Evolutionary conservation across 2,113 vertebrate genomes (phyloP).

Genomic region (Aepyceros melampus): DNA sequence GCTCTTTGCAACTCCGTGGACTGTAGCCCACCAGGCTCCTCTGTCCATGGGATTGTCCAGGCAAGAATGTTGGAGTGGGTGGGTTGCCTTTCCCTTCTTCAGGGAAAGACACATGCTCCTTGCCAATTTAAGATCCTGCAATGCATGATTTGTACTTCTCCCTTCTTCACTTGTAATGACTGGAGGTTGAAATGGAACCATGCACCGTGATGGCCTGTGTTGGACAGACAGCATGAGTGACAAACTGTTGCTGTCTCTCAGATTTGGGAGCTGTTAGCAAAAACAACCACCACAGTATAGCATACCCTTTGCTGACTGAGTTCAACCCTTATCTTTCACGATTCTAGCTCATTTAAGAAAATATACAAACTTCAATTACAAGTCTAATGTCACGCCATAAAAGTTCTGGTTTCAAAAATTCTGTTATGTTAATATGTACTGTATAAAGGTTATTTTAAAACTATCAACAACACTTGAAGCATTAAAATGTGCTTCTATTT

Average conservation of each 20-base stretch:
- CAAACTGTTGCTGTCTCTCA: background rate
- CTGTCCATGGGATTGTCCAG: background rate
- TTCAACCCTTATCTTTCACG: background rate
- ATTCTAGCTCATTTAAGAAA: slow-evolving; percentile 39
- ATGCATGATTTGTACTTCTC: fast-evolving
- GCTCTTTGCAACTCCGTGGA: background rate
- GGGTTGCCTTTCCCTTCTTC: background rate
- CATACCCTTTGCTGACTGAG: background rate
- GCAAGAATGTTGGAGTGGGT: background rate
- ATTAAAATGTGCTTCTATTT: slow-evolving; percentile 62
- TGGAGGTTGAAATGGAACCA: background rate
- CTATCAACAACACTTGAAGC: slow-evolving; percentile 42
- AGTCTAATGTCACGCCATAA: slow-evolving; percentile 9
- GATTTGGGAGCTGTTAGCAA: background rate
- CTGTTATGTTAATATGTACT: slow-evolving; percentile 15
- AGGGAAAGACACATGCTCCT: background rate
- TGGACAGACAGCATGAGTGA: background rate
- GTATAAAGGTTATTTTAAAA: slow-evolving; percentile 53
- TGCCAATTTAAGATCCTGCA: background rate
- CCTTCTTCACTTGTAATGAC: background rate
- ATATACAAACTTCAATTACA: background rate
- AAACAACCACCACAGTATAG: background rate
- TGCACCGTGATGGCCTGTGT: no score
- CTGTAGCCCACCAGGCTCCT: background rate
- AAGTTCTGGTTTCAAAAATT: slow-evolving; percentile 55